A percentile compares a stretch with the other conserved stretches of the same genome.
Evolutionary conservation across 2,113 vertebrate genomes (phyloP).

Genomic region (Calypte anna): DNA sequence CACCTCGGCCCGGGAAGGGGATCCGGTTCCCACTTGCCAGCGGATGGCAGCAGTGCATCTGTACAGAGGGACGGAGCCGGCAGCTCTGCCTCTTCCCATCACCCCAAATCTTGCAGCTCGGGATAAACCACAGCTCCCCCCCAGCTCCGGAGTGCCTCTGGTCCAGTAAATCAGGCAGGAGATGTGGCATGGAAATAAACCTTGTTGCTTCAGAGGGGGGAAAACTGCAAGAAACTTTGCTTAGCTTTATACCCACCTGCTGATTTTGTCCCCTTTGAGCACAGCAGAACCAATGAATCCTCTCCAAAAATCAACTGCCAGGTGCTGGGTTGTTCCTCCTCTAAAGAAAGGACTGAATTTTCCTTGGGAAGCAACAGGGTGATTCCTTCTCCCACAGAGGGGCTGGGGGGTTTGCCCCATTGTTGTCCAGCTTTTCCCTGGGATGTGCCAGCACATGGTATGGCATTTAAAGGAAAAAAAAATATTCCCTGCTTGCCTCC

Average conservation of each 20-base stretch:
- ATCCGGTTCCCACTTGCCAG: neutral
- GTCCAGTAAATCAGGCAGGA: neutral
- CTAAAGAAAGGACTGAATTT: neutral
- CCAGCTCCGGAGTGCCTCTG: neutral
- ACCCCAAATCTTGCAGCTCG: neutral
- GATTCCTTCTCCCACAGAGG: neutral
- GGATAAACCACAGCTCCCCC: neutral
- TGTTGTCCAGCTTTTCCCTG: neutral
- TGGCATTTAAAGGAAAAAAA: neutral
- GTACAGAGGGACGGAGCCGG: neutral
- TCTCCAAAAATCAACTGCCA: neutral
- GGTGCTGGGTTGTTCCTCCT: neutral
- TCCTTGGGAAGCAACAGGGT: rapidly evolving
- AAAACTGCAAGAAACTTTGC: neutral
- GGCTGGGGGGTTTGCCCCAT: neutral
- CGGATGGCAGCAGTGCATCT: constrained; percentile 66
- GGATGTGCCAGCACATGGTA: neutral
- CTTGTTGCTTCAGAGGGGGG: neutral
- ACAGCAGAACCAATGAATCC: neutral
- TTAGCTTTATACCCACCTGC: neutral
- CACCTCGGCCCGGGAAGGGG: neutral
- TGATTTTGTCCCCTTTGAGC: neutral
- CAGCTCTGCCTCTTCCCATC: neutral
- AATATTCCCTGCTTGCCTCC: neutral
- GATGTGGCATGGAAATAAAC: neutral